Evolutionary conservation across 1,140 invertebrate species (phyloP), one percentile per base, ranked within the genome.

Genomic region (Drosophila nannoptera): DNA sequence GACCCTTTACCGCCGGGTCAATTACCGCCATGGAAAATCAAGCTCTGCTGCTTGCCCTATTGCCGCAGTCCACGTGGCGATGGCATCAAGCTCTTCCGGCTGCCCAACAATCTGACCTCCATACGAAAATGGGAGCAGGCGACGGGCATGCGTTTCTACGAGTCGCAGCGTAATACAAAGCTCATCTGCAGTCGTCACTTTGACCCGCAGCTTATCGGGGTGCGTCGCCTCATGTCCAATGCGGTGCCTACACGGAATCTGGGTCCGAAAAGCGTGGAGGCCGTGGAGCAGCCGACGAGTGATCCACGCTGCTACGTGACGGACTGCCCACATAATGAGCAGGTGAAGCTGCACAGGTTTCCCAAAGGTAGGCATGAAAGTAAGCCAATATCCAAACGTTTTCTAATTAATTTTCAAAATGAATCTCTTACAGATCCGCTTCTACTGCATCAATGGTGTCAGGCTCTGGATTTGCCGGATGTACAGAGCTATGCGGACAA

Each of bases 131-230:
- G 82, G 82, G 82, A 87, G 36, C 31, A 43, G 16, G 83, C 77
- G 9, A 82, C 78, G 3, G 82, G 83, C 9, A 87, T 87, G 68
- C 63, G 50, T 3, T 82, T 87, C 22, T 76, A 75, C 5, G 77
- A 77, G 43, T 78, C 82, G 0, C 82, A 87, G n/a, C 72, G 82
- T 1, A 87, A 87, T 36, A 87, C 82, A 7, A 80, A 81, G 0
- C 66, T 87, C 9, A 82, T 87, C 22, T 87, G 82, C 14, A 87
- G 82, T 45, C 77, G 78, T 0, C 82, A 87, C 60, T 87, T 87
- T 49, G 78, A 82, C 6, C 72, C 82, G 31, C 61, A 73, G 6
- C 43, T 87, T 4, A 87, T 87, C 36, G 82, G 82, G 0, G 83
- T 87, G 7, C 69, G 82, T 11, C 82, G 82, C 12, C 63, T 87